These are phyloP conservation scores for Eupithecia subumbrata DNA, from an alignment of 2,888 invertebrate species.

Conservation along the genomic window DNA sequence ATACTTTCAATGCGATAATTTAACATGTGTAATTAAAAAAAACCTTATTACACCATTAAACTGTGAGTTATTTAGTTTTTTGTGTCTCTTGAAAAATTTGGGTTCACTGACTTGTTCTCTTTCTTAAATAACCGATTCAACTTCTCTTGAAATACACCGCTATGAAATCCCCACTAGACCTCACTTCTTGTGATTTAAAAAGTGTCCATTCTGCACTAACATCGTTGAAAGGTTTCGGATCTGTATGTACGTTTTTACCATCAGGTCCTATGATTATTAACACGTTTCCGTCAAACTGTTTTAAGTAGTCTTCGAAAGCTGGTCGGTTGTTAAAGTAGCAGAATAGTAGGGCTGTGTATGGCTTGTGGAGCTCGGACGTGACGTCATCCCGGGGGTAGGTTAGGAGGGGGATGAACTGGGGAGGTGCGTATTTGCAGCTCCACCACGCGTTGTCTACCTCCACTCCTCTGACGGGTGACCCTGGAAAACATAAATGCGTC, in stretches of 20 bases:
- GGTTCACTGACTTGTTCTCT: too few relatives aligned
- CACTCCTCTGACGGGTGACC: constrained; percentile 86
- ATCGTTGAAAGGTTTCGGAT: constrained; percentile 87
- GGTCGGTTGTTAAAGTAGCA: constrained; percentile 91
- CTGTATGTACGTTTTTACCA: constrained; percentile 86
- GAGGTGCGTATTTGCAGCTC: constrained; percentile 89
- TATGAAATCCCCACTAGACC: constrained; percentile 86
- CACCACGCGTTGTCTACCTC: constrained; percentile 93
- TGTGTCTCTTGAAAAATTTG: too few relatives aligned
- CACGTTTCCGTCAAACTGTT: constrained; percentile 85
- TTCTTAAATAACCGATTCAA: too few relatives aligned
- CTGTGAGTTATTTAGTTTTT: too few relatives aligned
- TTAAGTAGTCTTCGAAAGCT: constrained; percentile 88
- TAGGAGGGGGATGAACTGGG: constrained; percentile 14
- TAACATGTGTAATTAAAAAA: too few relatives aligned
- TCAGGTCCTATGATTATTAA: constrained; percentile 90
- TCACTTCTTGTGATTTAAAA: constrained; percentile 83
- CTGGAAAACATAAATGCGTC: constrained; percentile 60
- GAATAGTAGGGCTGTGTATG: constrained; percentile 87
- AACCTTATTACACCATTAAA: too few relatives aligned
- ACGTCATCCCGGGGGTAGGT: constrained; percentile 57
- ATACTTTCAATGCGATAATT: too few relatives aligned
- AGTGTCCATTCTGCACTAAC: constrained; percentile 85
- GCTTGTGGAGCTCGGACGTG: constrained; percentile 64
- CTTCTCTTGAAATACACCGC: constrained; percentile 71